These are phyloP conservation scores for Leptopilina boulardi DNA, from an alignment of 1,140 invertebrate genomes.

Conservation along the genomic window DNA sequence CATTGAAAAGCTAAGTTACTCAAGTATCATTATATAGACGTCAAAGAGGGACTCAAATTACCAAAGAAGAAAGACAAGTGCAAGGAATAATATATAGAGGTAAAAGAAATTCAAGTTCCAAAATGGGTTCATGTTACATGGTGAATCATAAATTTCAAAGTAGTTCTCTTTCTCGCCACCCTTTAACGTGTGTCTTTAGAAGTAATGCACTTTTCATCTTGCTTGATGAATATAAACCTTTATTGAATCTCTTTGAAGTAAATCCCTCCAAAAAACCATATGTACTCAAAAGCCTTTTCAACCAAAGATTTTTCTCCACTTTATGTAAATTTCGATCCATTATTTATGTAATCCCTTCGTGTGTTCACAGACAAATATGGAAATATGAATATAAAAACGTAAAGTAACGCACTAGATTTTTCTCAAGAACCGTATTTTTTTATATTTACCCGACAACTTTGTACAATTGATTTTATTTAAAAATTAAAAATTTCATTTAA, in stretches of 20 bases:
- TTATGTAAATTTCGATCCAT: background rate
- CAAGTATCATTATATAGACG: background rate
- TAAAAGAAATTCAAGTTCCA: background rate
- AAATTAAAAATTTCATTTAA: too few relatives aligned
- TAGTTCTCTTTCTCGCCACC: background rate
- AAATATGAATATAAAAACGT: background rate
- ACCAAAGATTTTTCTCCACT: background rate
- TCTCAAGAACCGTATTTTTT: too few relatives aligned
- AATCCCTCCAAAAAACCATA: background rate
- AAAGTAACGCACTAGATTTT: background rate
- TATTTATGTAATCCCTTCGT: background rate
- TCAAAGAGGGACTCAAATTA: background rate
- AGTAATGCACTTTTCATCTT: background rate
- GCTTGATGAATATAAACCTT: slow-evolving; percentile 13
- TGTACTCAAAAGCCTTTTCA: slow-evolving; percentile 12
- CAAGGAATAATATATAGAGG: background rate
- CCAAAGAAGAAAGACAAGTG: background rate
- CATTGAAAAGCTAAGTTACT: background rate
- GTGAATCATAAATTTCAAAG: background rate
- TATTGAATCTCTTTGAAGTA: slow-evolving; percentile 12
- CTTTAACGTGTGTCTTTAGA: background rate
- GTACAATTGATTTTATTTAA: too few relatives aligned
- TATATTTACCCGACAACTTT: too few relatives aligned
- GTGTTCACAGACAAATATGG: background rate
- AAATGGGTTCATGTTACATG: background rate